Conservation (phyloP, 2,888 invertebrate genomes). For the Gryllus longicercus region DNA sequence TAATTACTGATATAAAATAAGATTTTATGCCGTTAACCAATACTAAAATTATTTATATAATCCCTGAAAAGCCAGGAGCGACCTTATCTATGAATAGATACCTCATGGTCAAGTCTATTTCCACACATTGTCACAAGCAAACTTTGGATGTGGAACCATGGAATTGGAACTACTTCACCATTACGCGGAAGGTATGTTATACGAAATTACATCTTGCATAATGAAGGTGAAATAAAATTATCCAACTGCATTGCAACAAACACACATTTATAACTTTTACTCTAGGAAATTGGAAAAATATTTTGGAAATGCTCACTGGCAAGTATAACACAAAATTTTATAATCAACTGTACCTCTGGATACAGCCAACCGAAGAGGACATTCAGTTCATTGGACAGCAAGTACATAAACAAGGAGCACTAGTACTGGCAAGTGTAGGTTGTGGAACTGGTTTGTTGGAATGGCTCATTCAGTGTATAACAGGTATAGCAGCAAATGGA, state of each 20-base stretch:
- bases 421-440: slow-evolving; percentile 64
- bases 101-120: too few relatives aligned
- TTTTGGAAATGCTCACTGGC: slow-evolving; percentile 4
- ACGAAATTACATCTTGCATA: too few relatives aligned
- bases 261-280: neutral
- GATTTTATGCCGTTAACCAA: too few relatives aligned
- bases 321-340: slow-evolving; percentile 24
- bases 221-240: too few relatives aligned
- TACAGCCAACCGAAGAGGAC: slow-evolving; percentile 66
- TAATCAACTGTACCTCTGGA: slow-evolving; percentile 55
- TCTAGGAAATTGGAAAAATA: slow-evolving; percentile 28
- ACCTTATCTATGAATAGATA: too few relatives aligned
- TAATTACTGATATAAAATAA: too few relatives aligned
- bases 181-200: too few relatives aligned
- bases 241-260: neutral
- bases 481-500: slow-evolving; percentile 50
- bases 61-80: too few relatives aligned
- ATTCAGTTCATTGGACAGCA: slow-evolving; percentile 55
- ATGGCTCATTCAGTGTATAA: slow-evolving; percentile 67
- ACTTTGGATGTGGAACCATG: too few relatives aligned
- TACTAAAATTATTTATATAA: too few relatives aligned
- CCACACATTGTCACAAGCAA: too few relatives aligned
- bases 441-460: slow-evolving; percentile 80
- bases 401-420: slow-evolving; percentile 45
- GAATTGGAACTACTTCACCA: too few relatives aligned